Percentiles rank a stretch among this genome's conserved stretches.
Evolutionary conservation across 2,888 invertebrate genomes (phyloP).

Genomic region (Coelogynopora nodosa): DNA sequence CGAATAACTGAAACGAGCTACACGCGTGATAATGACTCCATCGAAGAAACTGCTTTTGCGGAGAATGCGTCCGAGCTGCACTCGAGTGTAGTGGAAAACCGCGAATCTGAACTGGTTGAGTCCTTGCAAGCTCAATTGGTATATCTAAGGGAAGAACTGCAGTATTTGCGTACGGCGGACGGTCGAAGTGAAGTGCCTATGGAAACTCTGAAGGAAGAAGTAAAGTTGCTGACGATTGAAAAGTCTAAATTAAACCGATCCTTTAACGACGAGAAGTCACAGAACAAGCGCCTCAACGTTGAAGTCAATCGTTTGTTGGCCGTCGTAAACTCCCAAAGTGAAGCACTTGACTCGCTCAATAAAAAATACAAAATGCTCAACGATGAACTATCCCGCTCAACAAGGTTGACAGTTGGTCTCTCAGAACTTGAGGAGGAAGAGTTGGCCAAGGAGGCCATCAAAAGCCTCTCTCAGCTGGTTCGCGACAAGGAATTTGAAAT

Average conservation of each 20-base stretch:
- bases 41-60: not conserved
- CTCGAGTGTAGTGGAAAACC: not conserved
- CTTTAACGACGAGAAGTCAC: not conserved
- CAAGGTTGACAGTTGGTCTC: not conserved
- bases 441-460: conserved; percentile 61
- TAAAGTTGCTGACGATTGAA: not conserved
- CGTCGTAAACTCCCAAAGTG: not conserved
- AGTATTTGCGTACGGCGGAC: not conserved
- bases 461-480: conserved; percentile 60
- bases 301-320: not conserved
- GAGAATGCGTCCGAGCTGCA: not conserved
- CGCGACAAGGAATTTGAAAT: conserved; percentile 62
- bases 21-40: not conserved
- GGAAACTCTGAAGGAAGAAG: not conserved
- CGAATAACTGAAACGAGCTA: not conserved
- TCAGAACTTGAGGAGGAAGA: conserved; percentile 49
- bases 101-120: not conserved
- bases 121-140: not conserved
- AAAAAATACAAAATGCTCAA: not conserved
- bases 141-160: not conserved
- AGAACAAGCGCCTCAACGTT: not conserved
- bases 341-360: not conserved
- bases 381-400: not conserved
- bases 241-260: not conserved
- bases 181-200: not conserved